Percentiles rank a stretch among this genome's conserved stretches.
Evolutionary conservation across 2,113 vertebrate species (phyloP).

Genomic region (Phyllostomus discolor): DNA sequence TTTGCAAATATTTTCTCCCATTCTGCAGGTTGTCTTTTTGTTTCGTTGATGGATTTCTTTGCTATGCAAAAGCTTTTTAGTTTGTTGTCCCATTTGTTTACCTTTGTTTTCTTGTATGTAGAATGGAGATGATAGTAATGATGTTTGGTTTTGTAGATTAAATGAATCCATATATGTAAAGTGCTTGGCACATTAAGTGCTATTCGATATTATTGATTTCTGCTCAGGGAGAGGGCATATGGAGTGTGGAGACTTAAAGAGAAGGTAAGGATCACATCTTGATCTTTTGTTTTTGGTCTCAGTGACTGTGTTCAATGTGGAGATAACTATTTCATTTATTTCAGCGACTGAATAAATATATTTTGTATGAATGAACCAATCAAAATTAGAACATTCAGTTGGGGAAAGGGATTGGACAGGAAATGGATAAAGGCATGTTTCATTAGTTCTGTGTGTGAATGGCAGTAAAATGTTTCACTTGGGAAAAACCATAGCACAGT

Average conservation of each 20-base stretch:
- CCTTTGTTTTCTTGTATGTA: constrained; percentile 3
- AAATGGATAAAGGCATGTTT: constrained; percentile 14
- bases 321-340: constrained; percentile 2
- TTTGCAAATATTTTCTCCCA: not conserved
- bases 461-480: not conserved
- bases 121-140: not conserved
- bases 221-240: not conserved
- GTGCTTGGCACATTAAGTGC: not conserved
- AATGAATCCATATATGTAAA: not conserved
- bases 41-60: constrained; percentile 4
- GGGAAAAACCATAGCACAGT: not conserved
- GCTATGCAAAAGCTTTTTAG: not conserved
- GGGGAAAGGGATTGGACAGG: not conserved
- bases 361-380: constrained; percentile 28
- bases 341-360: constrained; percentile 4
- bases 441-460: not conserved
- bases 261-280: constrained; percentile 9
- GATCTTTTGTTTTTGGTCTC: not conserved
- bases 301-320: not conserved
- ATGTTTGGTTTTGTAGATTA: not conserved
- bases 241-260: not conserved
- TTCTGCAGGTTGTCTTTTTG: not conserved
- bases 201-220: not conserved
- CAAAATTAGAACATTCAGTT: constrained; percentile 26
- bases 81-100: not conserved